These are phyloP conservation scores for Folsomia manolachei DNA, from an alignment of 2,888 invertebrate genomes.

Conservation along the genomic window DNA sequence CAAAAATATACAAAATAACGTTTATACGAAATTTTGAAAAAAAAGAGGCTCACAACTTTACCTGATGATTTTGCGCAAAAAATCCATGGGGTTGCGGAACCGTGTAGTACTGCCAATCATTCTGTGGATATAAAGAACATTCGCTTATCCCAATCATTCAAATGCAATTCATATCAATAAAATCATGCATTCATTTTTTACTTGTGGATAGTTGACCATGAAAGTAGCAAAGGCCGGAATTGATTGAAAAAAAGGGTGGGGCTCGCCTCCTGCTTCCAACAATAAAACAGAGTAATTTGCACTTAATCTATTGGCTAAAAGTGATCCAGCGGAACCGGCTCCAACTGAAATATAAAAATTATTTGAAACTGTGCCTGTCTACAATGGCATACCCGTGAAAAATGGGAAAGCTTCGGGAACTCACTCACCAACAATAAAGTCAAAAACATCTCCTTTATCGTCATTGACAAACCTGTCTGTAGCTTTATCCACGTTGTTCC, in stretches of 20 bases:
- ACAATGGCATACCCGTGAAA: neutral
- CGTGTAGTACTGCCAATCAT: constrained; percentile 34
- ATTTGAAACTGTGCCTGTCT: too few relatives aligned
- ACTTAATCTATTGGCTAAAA: constrained; percentile 31
- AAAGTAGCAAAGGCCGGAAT: constrained; percentile 29
- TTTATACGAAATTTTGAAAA: neutral
- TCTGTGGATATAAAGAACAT: too few relatives aligned
- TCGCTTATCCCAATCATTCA: too few relatives aligned
- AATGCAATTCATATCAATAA: too few relatives aligned
- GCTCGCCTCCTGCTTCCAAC: constrained; percentile 37
- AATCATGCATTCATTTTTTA: too few relatives aligned
- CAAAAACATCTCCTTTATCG: constrained; percentile 28
- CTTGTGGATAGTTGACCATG: constrained; percentile 31
- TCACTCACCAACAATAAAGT: constrained; percentile 36
- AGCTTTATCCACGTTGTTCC: constrained; percentile 25
- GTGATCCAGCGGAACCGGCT: constrained; percentile 27
- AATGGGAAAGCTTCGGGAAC: neutral
- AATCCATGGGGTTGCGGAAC: constrained; percentile 40
- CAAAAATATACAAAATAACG: neutral
- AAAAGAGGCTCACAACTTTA: constrained; percentile 4
- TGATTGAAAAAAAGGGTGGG: constrained; percentile 33
- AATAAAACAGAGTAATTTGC: constrained; percentile 31
- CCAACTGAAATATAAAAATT: constrained; percentile 26
- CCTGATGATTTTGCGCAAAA: constrained; percentile 32
- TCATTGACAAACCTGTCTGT: constrained; percentile 25